Percentiles rank a stretch among this genome's conserved stretches.
These are phyloP conservation scores for Rotaria sp. DNA, from an alignment of 2,888 invertebrate genomes.

Conservation along the genomic window DNA sequence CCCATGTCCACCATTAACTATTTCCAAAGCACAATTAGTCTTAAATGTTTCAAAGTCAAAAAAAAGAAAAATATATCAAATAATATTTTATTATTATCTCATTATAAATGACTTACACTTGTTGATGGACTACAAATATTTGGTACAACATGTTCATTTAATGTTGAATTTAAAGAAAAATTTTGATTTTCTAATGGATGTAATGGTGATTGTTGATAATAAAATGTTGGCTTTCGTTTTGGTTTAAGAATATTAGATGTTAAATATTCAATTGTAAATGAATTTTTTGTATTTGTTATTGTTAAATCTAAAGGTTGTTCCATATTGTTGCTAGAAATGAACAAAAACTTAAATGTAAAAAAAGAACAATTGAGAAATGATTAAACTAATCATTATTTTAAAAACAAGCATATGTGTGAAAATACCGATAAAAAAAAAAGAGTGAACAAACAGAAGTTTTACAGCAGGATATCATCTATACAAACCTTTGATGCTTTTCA, in stretches of 20 bases:
- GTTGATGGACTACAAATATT: not conserved
- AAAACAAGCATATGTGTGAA: not conserved
- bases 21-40: not conserved
- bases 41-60: no score
- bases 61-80: no score
- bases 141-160: slow-evolving; percentile 9
- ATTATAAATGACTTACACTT: not conserved
- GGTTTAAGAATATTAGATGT: not conserved
- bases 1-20: slow-evolving; percentile 20
- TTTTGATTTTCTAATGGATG: not conserved
- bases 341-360: not conserved
- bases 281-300: not conserved
- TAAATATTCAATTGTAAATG: slow-evolving; percentile 29
- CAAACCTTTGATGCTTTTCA: slow-evolving; percentile 10
- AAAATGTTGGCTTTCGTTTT: not conserved
- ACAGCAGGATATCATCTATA: not conserved
- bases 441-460: slow-evolving; percentile 9
- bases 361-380: not conserved
- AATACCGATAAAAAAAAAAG: not conserved
- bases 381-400: slow-evolving; percentile 5
- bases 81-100: no score
- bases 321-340: not conserved
- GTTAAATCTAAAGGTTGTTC: slow-evolving; percentile 19
- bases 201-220: not conserved
- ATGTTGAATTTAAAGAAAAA: not conserved